Base-by-base conservation (phyloP, 2,888 invertebrate species). In the Pollenia labialis region DNA sequence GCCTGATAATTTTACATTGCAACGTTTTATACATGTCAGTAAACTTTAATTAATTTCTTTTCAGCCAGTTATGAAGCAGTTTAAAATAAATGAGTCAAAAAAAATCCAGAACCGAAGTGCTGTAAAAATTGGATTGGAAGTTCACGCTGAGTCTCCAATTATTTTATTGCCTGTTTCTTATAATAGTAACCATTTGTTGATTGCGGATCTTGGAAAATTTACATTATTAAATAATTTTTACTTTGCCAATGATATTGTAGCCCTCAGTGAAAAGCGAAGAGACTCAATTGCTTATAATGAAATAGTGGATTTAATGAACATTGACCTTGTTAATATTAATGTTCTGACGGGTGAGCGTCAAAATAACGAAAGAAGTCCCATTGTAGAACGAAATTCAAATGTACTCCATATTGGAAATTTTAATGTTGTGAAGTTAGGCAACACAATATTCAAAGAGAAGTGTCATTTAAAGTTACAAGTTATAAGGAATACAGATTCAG, bases 91-190 rank as follows among this genome's bases (percentile, higher is more conserved):
- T 11, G 92, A 92, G 9, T 77, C 88, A 44, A 89, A 88, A 52
- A 91, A 85, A 40, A 85, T 86, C 44, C 83, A 83, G n/a, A 88
- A 83, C 44, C 75, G 90, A 66, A 90, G 90, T 9, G 91, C 92
- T 0, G 90, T 91, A 3, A 92, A 93, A 89, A 90, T 93, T 60
- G 93, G 92, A 2, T 87, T 94, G 0, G 91, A 92, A 76, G 92
- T 94, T 68, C 94, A 90, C 91, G 94, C 90, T 86, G 93, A 92
- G 32, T 94, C 98, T 14, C 98, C 98, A 0, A 96, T 98, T 3
- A 96, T 99, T 88, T 94, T 98, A 74, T 94, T 99, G 87, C 99
- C 99, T 0, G 96, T 97, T 87, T 96, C 97, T 91, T 97, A 97
- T 42, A 95, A 95, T 88, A 96, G 97, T 42, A 95, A 96, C 48